A percentile compares a stretch with the other conserved stretches of the same genome.
Conservation (phyloP, 2,797 vertebrate genomes). For the Sciurus vulgaris region DNA sequence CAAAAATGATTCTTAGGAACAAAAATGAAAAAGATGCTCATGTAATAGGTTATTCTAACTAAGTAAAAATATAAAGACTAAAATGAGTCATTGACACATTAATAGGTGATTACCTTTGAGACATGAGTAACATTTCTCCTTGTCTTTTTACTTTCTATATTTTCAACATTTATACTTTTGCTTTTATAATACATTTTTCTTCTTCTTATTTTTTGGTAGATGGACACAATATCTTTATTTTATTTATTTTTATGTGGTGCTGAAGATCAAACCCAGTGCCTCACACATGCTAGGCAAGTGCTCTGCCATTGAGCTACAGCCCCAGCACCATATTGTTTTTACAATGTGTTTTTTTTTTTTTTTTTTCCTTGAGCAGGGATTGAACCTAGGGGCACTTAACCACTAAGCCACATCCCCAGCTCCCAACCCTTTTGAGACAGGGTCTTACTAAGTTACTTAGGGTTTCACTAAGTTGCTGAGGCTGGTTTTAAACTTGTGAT, state of each 20-base stretch:
- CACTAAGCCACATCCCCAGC: too few species aligned
- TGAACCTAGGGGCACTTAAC: too few species aligned
- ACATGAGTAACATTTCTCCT: slow-evolving; percentile 39
- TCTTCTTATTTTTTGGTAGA: not conserved
- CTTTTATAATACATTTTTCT: slow-evolving; percentile 28
- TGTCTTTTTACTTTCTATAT: slow-evolving; percentile 6
- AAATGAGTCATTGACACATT: not conserved
- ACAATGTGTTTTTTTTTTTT: not conserved
- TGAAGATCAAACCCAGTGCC: too few species aligned
- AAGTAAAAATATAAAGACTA: slow-evolving; percentile 50
- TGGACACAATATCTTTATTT: too few species aligned
- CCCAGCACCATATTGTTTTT: not conserved
- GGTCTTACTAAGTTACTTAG: too few species aligned
- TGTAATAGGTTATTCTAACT: not conserved
- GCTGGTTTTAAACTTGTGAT: too few species aligned
- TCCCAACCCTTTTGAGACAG: too few species aligned
- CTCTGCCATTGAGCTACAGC: too few species aligned
- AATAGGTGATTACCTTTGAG: slow-evolving; percentile 39
- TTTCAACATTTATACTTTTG: slow-evolving; percentile 32
- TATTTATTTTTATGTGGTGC: too few species aligned
- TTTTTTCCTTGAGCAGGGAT: too few species aligned
- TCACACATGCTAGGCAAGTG: too few species aligned
- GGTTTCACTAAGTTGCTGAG: too few species aligned
- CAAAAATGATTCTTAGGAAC: slow-evolving; percentile 36
- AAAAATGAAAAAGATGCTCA: slow-evolving; percentile 49